A percentile compares a stretch with the other conserved stretches of the same genome.
These are phyloP conservation scores for Hyles vespertilio DNA, from an alignment of 1,140 invertebrate species.

Conservation along the genomic window DNA sequence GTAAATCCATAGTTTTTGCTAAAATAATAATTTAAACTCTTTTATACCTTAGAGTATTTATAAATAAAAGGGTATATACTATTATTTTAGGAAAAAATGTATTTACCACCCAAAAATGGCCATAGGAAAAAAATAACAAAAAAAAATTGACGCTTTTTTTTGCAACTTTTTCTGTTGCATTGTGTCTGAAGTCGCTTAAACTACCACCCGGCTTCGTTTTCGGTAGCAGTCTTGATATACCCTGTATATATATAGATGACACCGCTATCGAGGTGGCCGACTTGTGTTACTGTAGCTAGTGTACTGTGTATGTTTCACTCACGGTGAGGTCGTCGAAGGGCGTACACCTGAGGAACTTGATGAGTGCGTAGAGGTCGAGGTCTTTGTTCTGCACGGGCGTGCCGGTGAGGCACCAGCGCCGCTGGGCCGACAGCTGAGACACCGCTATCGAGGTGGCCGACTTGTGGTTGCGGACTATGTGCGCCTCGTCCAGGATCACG, in stretches of 20 bases:
- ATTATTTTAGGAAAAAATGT: too few species aligned
- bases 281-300: conserved; percentile 75
- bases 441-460: conserved; percentile 83
- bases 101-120: too few species aligned
- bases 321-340: conserved; percentile 91
- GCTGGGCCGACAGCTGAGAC: conserved; percentile 77
- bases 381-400: conserved; percentile 97
- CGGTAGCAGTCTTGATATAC: too few species aligned
- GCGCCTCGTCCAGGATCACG: conserved; percentile 95
- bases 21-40: too few species aligned
- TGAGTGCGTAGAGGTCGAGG: conserved; percentile 89
- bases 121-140: too few species aligned
- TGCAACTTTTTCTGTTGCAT: too few species aligned
- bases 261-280: conserved; percentile 83
- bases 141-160: too few species aligned
- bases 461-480: conserved; percentile 92
- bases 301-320: conserved; percentile 16
- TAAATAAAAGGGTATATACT: too few species aligned
- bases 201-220: too few species aligned
- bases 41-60: too few species aligned
- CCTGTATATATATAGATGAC: conserved; percentile 49
- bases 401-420: conserved; percentile 93
- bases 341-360: conserved; percentile 90
- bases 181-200: too few species aligned
- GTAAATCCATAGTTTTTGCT: too few species aligned